Evolutionary conservation across 2,888 invertebrate species (phyloP), one percentile per base, ranked within the genome.

Genomic region (Chloroclystis v-ata): DNA sequence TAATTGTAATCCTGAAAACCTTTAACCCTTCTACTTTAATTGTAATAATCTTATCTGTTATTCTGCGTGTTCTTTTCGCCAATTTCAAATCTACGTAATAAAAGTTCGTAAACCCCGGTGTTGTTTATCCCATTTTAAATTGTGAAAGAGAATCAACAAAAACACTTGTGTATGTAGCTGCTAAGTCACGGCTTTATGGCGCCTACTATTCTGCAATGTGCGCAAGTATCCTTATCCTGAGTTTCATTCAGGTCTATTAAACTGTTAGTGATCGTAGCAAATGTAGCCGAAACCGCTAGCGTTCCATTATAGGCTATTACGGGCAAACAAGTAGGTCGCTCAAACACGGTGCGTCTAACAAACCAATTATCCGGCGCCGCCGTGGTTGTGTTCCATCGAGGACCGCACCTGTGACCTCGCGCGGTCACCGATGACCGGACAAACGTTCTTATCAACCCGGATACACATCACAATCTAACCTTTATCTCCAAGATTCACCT

Each of bases 341-440:
- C 51, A 40, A 58, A 56, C 54, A 48, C 40, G 43, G 40, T 47
- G 54, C 54, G 52, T 48, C 53, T 52, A 54, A 50, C 59, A 56
- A 56, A 59, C 56, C 53, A 59, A 59, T 59, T 55, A 59, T 49
- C 54, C 46, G n/a, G n/a, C 46, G 37, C 43, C 44, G 43, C 50
- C 46, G 42, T 38, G 41, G 37, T 41, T 38, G 40, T 32, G 41
- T 20, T 20, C 33, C 42, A 30, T 8, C 39, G 20, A 24, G 32
- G 49, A 47, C 53, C 57, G 41, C 58, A 50, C 56, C 58, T 53
- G 56, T 42, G 37, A 45, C 59, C 53, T 55, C 54, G 56, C 56
- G 54, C 52, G 53, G 32, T 45, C 49, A 47, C 46, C 16, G 11
- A 20, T 20, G 3, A 20, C 20, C 2, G 3, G 20, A 5, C 2